phyloP scores from a whole-genome alignment of 2,797 vertebrate species.

The Mionectes olivaceus region DNA sequence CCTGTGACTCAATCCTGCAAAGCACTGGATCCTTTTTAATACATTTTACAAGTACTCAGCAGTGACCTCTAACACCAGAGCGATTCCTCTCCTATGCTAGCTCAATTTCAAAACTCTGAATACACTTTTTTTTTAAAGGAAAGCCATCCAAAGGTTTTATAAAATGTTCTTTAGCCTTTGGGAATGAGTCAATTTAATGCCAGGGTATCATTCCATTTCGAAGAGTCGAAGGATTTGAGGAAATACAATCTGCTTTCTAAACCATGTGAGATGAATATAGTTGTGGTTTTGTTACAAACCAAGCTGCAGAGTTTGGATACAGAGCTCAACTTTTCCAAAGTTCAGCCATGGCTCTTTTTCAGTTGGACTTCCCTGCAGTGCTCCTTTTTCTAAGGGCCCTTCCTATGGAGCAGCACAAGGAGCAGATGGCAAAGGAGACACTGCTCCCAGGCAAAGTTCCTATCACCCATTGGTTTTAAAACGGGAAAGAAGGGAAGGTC shows the following conservation, averaged over 20 bases:
- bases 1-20: conserved; percentile 29
- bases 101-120: conserved; percentile 54
- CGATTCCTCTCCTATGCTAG: conserved; percentile 1
- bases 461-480: background rate
- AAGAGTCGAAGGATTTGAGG: conserved; percentile 19
- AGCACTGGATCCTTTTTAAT: conserved; percentile 14
- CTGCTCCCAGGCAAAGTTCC: background rate
- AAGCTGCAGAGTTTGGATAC: background rate
- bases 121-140: background rate
- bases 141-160: conserved; percentile 38
- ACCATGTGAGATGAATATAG: background rate
- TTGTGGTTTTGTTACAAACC: background rate
- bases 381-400: background rate
- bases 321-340: background rate
- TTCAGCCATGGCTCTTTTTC: background rate
- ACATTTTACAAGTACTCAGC: background rate
- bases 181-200: conserved; percentile 48
- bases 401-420: background rate
- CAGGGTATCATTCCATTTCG: conserved; percentile 27
- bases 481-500: background rate
- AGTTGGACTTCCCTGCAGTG: background rate
- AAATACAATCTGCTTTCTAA: conserved; percentile 37
- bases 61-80: conserved; percentile 41
- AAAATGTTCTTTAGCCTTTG: conserved; percentile 26
- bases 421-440: background rate